Percentiles rank a stretch among this genome's conserved stretches.
These are phyloP conservation scores for Miichthys miiuy DNA, from an alignment of 2,797 vertebrate species.

Conservation along the genomic window DNA sequence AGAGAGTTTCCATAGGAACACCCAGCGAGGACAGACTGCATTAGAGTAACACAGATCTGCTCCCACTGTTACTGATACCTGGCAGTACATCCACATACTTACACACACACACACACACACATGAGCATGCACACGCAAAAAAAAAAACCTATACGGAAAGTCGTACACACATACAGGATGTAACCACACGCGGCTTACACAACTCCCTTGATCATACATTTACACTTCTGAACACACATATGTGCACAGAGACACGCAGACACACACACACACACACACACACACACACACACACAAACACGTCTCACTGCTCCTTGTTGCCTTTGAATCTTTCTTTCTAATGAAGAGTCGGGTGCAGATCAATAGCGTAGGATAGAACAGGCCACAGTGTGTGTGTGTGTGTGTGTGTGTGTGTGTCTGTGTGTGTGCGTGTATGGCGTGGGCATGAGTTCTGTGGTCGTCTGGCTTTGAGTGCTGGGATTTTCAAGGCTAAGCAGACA, in stretches of 20 bases:
- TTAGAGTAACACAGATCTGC: slow-evolving; percentile 79
- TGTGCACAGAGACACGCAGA: slow-evolving; percentile 21
- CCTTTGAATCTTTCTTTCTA: slow-evolving; percentile 83
- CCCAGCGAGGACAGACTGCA: slow-evolving; percentile 80
- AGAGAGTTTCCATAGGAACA: slow-evolving; percentile 86
- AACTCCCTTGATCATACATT: slow-evolving; percentile 73
- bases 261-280: slow-evolving; percentile 35
- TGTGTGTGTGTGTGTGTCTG: slow-evolving; percentile 44
- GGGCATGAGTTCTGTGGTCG: slow-evolving; percentile 79
- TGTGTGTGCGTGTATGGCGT: slow-evolving; percentile 59
- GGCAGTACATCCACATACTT: slow-evolving; percentile 57
- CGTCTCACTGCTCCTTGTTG: slow-evolving; percentile 71
- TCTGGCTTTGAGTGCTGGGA: slow-evolving; percentile 77
- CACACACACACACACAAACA: slow-evolving; percentile 44
- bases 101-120: slow-evolving; percentile 1
- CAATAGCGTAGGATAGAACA: slow-evolving; percentile 81
- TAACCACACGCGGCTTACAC: slow-evolving; percentile 67
- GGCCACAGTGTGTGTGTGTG: slow-evolving; percentile 50
- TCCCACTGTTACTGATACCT: slow-evolving; percentile 80
- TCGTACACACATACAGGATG: slow-evolving; percentile 48
- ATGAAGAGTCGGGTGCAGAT: slow-evolving; percentile 84
- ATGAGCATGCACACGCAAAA: background rate
- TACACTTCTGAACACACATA: slow-evolving; percentile 59
- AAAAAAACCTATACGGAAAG: slow-evolving; percentile 26
- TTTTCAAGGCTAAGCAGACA: slow-evolving; percentile 78